These are phyloP conservation scores for Megaceryle torquata DNA, from an alignment of 2,113 vertebrate species.

Conservation along the genomic window DNA sequence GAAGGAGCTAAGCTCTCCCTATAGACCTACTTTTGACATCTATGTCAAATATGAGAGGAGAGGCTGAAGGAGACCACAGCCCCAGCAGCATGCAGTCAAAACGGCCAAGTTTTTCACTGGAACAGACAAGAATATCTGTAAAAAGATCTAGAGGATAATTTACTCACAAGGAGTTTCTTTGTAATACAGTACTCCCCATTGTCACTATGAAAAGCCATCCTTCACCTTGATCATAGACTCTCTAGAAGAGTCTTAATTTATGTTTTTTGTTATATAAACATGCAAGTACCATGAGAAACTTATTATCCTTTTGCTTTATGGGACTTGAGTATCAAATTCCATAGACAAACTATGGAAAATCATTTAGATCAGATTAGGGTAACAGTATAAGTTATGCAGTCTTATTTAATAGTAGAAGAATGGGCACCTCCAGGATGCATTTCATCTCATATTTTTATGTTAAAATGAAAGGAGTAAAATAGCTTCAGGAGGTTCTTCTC, in stretches of 20 bases:
- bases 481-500: not conserved
- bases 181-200: not conserved
- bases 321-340: not conserved
- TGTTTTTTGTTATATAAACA: not conserved
- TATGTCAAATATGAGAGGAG: not conserved
- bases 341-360: not conserved
- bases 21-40: accelerated
- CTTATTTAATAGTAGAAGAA: not conserved
- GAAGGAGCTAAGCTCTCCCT: not conserved
- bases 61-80: not conserved
- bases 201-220: not conserved
- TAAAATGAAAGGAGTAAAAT: not conserved
- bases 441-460: not conserved
- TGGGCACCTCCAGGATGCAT: not conserved
- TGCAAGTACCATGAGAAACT: not conserved
- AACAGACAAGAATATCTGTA: not conserved
- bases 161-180: not conserved
- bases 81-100: not conserved
- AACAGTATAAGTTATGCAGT: not conserved
- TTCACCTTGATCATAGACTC: not conserved
- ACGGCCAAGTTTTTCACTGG: not conserved
- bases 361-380: not conserved
- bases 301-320: not conserved
- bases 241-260: not conserved
- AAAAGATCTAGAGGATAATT: not conserved